phyloP scores from a whole-genome alignment of 1,140 invertebrate species.

The Sycophila sp. region DNA sequence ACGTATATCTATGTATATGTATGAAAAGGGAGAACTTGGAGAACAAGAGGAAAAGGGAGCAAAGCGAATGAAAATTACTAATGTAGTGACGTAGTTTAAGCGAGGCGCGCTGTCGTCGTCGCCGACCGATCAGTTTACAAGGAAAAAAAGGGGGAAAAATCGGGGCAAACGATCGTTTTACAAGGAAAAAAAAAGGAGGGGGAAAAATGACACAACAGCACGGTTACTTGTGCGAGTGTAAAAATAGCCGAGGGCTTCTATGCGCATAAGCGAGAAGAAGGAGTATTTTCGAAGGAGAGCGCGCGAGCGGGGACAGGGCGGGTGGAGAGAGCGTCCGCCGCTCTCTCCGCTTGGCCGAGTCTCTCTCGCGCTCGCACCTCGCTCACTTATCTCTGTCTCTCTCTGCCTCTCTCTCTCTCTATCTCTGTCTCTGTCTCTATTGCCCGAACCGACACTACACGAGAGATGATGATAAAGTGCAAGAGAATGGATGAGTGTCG shows the following conservation, averaged over 20 bases:
- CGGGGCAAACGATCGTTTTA: neutral
- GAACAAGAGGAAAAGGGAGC: too few relatives aligned
- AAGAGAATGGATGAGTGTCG: too few relatives aligned
- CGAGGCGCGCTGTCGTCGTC: too few relatives aligned
- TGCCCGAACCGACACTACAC: neutral
- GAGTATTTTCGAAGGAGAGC: too few relatives aligned
- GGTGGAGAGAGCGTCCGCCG: too few relatives aligned
- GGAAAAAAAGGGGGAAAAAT: too few relatives aligned
- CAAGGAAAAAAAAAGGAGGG: neutral
- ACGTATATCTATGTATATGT: neutral
- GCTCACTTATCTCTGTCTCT: neutral
- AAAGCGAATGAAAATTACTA: too few relatives aligned
- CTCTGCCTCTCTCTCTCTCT: too few relatives aligned
- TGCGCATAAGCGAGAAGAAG: neutral
- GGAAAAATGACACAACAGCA: neutral
- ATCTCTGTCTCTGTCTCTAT: neutral
- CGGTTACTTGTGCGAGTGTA: neutral
- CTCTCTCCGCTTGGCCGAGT: too few relatives aligned
- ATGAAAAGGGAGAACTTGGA: too few relatives aligned
- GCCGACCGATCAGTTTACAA: slow-evolving; percentile 6
- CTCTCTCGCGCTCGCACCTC: neutral
- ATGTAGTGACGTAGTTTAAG: too few relatives aligned
- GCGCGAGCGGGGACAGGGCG: too few relatives aligned
- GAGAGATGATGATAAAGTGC: neutral
- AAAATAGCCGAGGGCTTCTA: neutral